Evolutionary conservation across 2,797 vertebrate species (phyloP).

Genomic region (Cyclopterus lumpus): DNA sequence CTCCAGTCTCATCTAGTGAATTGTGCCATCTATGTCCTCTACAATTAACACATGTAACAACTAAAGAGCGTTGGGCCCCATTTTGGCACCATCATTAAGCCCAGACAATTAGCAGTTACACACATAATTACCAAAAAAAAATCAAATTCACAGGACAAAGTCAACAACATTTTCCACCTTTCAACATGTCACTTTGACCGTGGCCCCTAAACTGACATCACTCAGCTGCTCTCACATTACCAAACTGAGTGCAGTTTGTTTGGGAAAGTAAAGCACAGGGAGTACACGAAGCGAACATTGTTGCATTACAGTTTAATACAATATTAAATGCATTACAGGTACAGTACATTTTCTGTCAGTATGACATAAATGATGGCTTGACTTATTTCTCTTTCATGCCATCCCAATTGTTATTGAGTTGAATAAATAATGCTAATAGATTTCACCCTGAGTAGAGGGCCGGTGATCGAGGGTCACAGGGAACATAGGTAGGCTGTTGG

Average conservation of each 20-base stretch:
- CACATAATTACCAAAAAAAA: slow-evolving; percentile 76
- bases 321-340: slow-evolving; percentile 27
- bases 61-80: slow-evolving; percentile 58
- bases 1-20: slow-evolving; percentile 71
- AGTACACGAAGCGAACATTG: slow-evolving; percentile 12
- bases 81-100: slow-evolving; percentile 72
- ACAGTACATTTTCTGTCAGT: slow-evolving; percentile 51
- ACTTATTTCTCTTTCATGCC: slow-evolving; percentile 72
- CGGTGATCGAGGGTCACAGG: slow-evolving; percentile 76
- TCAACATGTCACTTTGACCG: slow-evolving; percentile 75
- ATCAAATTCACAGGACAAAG: slow-evolving; percentile 69
- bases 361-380: slow-evolving; percentile 64
- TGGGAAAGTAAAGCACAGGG: slow-evolving; percentile 39
- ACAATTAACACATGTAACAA: slow-evolving; percentile 77
- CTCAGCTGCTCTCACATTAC: slow-evolving; percentile 36
- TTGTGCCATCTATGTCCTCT: slow-evolving; percentile 75
- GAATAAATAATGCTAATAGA: slow-evolving; percentile 79
- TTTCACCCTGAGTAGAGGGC: slow-evolving; percentile 77
- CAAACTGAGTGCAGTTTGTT: slow-evolving; percentile 36
- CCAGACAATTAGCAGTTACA: slow-evolving; percentile 78
- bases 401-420: slow-evolving; percentile 73
- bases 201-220: slow-evolving; percentile 53
- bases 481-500: slow-evolving; percentile 76
- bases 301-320: slow-evolving; percentile 46
- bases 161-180: slow-evolving; percentile 71